phyloP scores from a whole-genome alignment of 2,113 vertebrate genomes.

The Stercorarius parasiticus region DNA sequence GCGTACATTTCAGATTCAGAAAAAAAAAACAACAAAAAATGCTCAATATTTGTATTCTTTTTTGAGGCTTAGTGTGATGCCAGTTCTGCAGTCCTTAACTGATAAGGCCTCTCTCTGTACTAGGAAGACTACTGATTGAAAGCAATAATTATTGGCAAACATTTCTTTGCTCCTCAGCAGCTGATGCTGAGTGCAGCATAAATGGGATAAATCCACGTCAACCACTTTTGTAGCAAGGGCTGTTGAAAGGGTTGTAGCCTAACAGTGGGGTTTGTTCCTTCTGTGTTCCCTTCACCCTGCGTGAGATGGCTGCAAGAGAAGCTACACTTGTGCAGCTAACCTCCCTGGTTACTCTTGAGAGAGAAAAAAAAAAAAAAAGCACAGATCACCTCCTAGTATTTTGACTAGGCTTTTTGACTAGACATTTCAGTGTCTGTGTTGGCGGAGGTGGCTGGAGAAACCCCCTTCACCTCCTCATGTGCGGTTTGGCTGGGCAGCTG shows the following conservation, averaged over 20 bases:
- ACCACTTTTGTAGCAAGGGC: background rate
- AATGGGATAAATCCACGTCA: background rate
- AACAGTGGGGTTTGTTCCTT: background rate
- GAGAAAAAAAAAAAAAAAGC: background rate
- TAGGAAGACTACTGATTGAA: background rate
- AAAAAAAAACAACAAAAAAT: background rate
- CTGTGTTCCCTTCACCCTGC: background rate
- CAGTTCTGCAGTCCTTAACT: background rate
- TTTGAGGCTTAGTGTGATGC: background rate
- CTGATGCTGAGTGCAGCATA: background rate
- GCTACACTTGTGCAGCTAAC: background rate
- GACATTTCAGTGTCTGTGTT: background rate
- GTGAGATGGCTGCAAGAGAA: background rate
- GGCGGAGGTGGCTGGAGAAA: background rate
- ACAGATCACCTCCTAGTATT: background rate
- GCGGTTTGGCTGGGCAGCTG: background rate
- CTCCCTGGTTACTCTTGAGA: background rate
- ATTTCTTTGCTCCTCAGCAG: background rate
- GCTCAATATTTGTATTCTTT: background rate
- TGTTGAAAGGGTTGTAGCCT: background rate
- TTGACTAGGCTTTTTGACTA: background rate
- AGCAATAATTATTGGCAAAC: background rate
- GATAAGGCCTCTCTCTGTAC: background rate
- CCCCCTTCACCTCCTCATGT: background rate
- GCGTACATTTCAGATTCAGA: background rate